These are phyloP conservation scores for Diorhabda elongata DNA, from an alignment of 1,140 invertebrate species.

Conservation along the genomic window DNA sequence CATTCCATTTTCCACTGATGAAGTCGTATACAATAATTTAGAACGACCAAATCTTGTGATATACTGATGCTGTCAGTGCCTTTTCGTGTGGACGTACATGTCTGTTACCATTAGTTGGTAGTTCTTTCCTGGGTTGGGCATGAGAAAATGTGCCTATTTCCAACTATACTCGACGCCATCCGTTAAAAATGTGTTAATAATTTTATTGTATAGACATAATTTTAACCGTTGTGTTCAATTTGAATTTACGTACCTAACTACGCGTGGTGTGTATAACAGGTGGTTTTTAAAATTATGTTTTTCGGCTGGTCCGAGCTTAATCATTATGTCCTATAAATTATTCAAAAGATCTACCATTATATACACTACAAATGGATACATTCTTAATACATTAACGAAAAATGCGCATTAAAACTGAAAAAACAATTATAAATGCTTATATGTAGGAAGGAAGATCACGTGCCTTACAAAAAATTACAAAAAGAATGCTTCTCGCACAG, in stretches of 20 bases:
- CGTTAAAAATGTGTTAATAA: slow-evolving; percentile 26
- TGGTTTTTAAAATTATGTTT: slow-evolving; percentile 21
- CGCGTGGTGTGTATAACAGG: slow-evolving; percentile 44
- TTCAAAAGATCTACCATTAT: slow-evolving; percentile 35
- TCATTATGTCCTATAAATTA: slow-evolving; percentile 21
- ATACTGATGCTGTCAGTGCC: slow-evolving; percentile 27
- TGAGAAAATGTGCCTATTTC: slow-evolving; percentile 24
- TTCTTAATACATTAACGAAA: slow-evolving; percentile 39
- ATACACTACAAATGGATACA: slow-evolving; percentile 42
- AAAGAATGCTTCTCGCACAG: too few relatives aligned
- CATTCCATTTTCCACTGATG: slow-evolving; percentile 39
- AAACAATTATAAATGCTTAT: background rate
- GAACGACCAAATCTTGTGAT: slow-evolving; percentile 38
- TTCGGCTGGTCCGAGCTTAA: slow-evolving; percentile 36
- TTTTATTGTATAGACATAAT: slow-evolving; percentile 35
- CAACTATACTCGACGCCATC: slow-evolving; percentile 21
- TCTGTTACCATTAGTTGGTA: slow-evolving; percentile 16
- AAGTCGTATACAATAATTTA: slow-evolving; percentile 31
- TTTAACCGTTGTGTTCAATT: slow-evolving; percentile 47
- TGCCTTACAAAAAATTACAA: too few relatives aligned
- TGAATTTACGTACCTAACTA: slow-evolving; percentile 44
- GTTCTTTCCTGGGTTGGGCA: too few relatives aligned
- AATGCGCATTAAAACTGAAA: slow-evolving; percentile 24
- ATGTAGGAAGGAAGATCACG: too few relatives aligned
- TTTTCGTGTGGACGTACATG: slow-evolving; percentile 29